Conservation (phyloP, 2,113 vertebrate genomes). For the Cariama cristata region DNA sequence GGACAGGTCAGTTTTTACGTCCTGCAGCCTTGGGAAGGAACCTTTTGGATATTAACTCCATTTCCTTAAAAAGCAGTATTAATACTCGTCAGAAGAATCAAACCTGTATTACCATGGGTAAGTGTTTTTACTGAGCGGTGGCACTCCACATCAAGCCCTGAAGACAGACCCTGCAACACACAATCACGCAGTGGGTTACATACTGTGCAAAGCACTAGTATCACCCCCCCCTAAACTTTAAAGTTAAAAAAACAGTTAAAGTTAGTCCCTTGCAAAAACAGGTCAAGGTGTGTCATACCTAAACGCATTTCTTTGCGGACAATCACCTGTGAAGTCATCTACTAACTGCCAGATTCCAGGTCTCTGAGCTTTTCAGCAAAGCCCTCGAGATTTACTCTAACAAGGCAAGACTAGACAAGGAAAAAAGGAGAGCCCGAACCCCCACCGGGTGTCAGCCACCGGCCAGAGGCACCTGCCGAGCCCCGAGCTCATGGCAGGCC, state of each 20-base stretch:
- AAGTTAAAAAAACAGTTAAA: not conserved
- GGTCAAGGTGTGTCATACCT: fast-evolving
- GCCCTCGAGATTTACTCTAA: not conserved
- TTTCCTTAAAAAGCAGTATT: not conserved
- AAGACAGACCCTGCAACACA: not conserved
- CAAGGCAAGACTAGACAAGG: not conserved
- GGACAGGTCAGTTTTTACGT: not conserved
- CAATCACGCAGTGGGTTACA: not conserved
- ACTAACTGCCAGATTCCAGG: not conserved
- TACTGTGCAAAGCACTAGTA: fast-evolving
- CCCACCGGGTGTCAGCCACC: not conserved
- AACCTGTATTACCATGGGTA: constrained; percentile 58
- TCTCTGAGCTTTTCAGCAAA: not conserved
- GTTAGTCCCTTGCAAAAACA: not conserved
- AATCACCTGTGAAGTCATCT: not conserved
- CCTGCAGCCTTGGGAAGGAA: not conserved
- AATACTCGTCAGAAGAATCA: not conserved
- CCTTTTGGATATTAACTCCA: not conserved
- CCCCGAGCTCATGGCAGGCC: not conserved
- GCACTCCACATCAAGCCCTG: not conserved
- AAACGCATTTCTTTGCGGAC: not conserved
- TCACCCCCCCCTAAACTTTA: not conserved
- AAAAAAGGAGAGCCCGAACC: not conserved
- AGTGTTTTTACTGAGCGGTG: not conserved
- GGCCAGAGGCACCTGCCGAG: too few species aligned